Evolutionary conservation across 2,113 vertebrate species (phyloP).

Genomic region (Campylomormyrus numenius): DNA sequence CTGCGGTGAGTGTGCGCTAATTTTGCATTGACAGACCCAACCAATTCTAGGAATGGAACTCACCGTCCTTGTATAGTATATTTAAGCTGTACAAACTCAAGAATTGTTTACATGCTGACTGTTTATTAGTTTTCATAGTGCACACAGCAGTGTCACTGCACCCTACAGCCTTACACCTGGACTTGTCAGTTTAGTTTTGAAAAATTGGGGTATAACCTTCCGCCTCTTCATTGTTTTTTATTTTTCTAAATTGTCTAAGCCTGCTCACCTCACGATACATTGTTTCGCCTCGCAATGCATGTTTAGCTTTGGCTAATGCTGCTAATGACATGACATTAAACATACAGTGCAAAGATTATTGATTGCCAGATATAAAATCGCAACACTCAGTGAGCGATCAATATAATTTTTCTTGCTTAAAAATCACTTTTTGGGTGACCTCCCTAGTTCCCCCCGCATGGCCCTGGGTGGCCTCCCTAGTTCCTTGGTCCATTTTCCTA

Average conservation of each 20-base stretch:
- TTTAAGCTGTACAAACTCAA: neutral
- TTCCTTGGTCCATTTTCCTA: neutral
- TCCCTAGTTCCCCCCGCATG: neutral
- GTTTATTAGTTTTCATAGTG: neutral
- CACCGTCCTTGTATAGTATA: neutral
- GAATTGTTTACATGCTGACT: neutral
- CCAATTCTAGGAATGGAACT: neutral
- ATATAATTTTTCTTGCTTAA: neutral
- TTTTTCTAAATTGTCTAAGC: neutral
- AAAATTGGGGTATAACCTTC: neutral
- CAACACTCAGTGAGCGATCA: neutral
- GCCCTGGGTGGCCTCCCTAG: neutral
- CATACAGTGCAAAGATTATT: neutral
- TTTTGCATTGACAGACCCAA: neutral
- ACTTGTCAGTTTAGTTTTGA: neutral
- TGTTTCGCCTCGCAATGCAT: no score
- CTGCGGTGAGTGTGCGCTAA: neutral
- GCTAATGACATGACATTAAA: neutral
- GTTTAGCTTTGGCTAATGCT: neutral
- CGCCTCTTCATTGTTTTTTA: neutral
- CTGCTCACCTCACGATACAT: neutral
- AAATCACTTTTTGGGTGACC: neutral
- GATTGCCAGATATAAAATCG: neutral
- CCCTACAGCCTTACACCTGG: neutral
- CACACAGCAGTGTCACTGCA: neutral